Evolutionary conservation across 1,140 invertebrate species (phyloP), one percentile per base, ranked within the genome.

Genomic region (Popillia japonica): DNA sequence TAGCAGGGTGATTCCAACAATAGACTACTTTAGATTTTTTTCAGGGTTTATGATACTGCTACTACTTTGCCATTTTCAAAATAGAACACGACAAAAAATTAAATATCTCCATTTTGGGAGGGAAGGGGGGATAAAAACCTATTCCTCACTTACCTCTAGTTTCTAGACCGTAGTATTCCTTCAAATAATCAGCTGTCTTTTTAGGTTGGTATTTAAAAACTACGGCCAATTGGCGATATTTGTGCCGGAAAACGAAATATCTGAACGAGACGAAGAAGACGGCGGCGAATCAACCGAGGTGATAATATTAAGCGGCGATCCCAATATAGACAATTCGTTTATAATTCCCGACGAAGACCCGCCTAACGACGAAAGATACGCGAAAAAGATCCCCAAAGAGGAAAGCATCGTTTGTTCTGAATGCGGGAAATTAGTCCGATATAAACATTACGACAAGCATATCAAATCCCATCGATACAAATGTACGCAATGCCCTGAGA

Each of bases 191-290:
- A 27, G 9, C 20, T 40, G 40, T 41, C 40, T 74, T 74, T 74
- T 41, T 74, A 74, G 72, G 72, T 74, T 74, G 14, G 41, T 40
- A n/a, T 74, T 74, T 22, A 74, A 74, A 44, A 74, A 74, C 40
- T 74, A 40, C n/a, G 72, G 72, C 14, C 72, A 74, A 42, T 34
- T 74, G 10, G 34, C 72, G 17, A n/a, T 74, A 7, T 74, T 41
- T 34, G 0, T 74, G 41, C 7, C 11, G 9, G 34, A 44, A 20
- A 34, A 74, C 22, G 61, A 34, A 14, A 10, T 14, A 23, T 7
- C 20, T n/a, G n/a, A n/a, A n/a, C n/a, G n/a, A 68, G 61, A 68
- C 7, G 8, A 68, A 7, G 61, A 68, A 68, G 61, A 68, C 14
- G 61, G 11, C 7, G 72, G 41, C 3, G 34, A 27, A 10, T 7